A percentile compares a stretch with the other conserved stretches of the same genome.
phyloP scores from a whole-genome alignment of 1,140 invertebrate genomes.

The Drosophila triauraria region DNA sequence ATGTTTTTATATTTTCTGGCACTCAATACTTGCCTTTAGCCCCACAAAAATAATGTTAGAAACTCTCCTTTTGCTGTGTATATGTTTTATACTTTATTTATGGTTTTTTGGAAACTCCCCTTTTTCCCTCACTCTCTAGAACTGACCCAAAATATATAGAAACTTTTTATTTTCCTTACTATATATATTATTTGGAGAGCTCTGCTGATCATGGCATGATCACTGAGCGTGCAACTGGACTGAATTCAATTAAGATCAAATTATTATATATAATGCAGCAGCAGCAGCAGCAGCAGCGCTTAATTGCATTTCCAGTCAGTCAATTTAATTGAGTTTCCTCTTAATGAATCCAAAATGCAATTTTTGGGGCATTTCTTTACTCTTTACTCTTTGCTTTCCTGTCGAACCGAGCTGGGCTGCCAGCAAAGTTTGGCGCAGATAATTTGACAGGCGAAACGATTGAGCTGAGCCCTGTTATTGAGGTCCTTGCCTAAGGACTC shows the following conservation, averaged over 20 bases:
- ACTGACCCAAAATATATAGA: slow-evolving; percentile 30
- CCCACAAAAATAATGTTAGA: background rate
- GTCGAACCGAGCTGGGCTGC: slow-evolving; percentile 4
- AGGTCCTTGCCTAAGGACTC: slow-evolving; percentile 21
- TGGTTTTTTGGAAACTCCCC: background rate
- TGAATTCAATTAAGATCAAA: slow-evolving; percentile 52
- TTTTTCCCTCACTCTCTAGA: slow-evolving; percentile 12
- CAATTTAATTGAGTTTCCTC: slow-evolving; percentile 49
- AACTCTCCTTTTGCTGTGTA: background rate
- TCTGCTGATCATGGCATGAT: slow-evolving; percentile 28
- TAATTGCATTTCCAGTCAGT: slow-evolving; percentile 54
- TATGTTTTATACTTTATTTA: slow-evolving; percentile 1
- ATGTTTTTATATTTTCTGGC: background rate
- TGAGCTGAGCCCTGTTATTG: slow-evolving; percentile 43
- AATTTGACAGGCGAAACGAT: slow-evolving; percentile 51
- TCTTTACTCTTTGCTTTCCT: background rate
- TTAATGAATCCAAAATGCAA: slow-evolving; percentile 31
- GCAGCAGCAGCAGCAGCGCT: slow-evolving; percentile 14
- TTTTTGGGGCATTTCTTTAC: slow-evolving; percentile 13
- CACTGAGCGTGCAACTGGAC: slow-evolving; percentile 37
- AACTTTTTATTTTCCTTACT: slow-evolving; percentile 6
- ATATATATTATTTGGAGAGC: background rate
- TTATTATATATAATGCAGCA: slow-evolving; percentile 36
- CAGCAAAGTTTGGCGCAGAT: slow-evolving; percentile 43
- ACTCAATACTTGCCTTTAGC: no score